Evolutionary conservation across 1,140 invertebrate genomes (phyloP), one percentile per base, ranked within the genome.

Genomic region (Gonatopus flavifemur): DNA sequence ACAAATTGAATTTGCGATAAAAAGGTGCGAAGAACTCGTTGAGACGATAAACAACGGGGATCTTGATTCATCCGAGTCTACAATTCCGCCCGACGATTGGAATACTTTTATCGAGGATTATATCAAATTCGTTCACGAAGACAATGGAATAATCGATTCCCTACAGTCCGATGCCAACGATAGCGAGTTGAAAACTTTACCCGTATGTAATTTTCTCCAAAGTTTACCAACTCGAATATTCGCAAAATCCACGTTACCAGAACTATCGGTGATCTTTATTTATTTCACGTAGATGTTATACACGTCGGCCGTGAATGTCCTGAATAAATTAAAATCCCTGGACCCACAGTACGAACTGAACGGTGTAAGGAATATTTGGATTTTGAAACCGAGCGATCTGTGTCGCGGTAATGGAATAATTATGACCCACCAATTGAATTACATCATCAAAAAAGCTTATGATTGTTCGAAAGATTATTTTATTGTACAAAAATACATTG

Each of bases 401-500:
- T 94, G 90, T 18, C 82, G 91, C 60, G 94, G 94, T 0, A 82
- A 87, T 57, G 94, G 94, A n/a, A 96, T 96, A 44, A 80, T 83
- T 28, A 81, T 88, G 47, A 80, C 83, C 48, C 81, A 84, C 53
- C 80, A 80, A 52, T 65, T 88, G 7, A 81, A 81, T 31, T 80
- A 87, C 10, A 92, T 97, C 54, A 65, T 90, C 59, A 77, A 84
- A 48, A 83, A 78, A 77, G 65, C 82, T 50, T 70, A 82, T 16
- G 71, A 79, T 52, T 79, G 81, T 63, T 72, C 77, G 2, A 85
- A 86, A 49, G 80, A 83, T 50, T 88, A 88, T 74, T 94, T 89
- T 72, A 84, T 96, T 21, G 85, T 94, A 15, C 93, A 96, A 71
- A 96, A 96, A 78, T 96, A 96, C 74, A 94, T 96, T 57, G 92